phyloP scores from a whole-genome alignment of 2,888 invertebrate species.

The Luperina nickerlii region DNA sequence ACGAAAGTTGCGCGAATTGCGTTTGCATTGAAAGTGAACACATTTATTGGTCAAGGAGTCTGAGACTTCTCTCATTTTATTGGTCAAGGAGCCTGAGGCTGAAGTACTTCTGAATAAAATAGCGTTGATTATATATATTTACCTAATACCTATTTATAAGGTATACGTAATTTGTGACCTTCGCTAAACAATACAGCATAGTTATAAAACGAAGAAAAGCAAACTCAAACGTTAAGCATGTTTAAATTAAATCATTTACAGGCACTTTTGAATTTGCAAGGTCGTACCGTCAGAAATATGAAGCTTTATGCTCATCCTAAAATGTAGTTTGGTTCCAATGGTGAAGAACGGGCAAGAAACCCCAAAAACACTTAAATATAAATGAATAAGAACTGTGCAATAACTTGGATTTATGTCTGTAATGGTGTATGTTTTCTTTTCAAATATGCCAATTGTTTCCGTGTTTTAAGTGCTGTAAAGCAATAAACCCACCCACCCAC shows the following conservation, averaged over 20 bases:
- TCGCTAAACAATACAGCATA: neutral
- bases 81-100: neutral
- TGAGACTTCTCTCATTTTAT: neutral
- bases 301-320: neutral
- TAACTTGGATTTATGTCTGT: neutral
- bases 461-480: neutral
- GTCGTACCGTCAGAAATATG: neutral
- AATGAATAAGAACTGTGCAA: neutral
- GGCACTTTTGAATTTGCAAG: neutral
- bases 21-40: slow-evolving; percentile 8
- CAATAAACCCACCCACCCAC: no score
- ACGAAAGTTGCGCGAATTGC: slow-evolving; percentile 34
- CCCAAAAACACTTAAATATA: neutral
- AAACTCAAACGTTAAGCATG: neutral
- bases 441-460: neutral
- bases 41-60: neutral
- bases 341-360: neutral
- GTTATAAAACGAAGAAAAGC: neutral
- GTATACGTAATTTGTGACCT: neutral
- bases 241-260: neutral
- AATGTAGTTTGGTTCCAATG: neutral
- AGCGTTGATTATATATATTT: neutral
- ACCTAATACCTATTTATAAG: neutral
- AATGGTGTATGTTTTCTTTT: neutral
- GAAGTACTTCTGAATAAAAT: neutral